phyloP scores from a whole-genome alignment of 2,888 invertebrate species.

The Axea sp. region DNA sequence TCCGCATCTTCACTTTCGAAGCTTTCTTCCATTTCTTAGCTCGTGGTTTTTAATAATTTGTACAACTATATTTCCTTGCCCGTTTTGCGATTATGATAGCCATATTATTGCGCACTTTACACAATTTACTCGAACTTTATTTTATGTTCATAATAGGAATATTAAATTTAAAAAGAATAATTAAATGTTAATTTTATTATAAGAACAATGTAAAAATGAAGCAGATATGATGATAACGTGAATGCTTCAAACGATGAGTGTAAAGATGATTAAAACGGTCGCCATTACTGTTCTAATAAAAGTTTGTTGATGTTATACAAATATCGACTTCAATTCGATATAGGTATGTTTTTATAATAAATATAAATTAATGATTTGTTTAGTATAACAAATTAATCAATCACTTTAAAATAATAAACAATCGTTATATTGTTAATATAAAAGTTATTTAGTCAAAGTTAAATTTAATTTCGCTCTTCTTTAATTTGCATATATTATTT shows the following conservation, averaged over 20 bases:
- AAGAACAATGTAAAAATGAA: too few species aligned
- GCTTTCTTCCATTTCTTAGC: conserved; percentile 42
- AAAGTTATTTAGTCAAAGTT: too few species aligned
- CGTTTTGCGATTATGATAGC: too few species aligned
- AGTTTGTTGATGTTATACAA: conserved; percentile 29
- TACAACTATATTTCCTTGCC: background rate
- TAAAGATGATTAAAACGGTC: conserved; percentile 17
- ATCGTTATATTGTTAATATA: too few species aligned
- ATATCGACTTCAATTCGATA: conserved; percentile 30
- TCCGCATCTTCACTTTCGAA: conserved; percentile 49
- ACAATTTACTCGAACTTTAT: too few species aligned
- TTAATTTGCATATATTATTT: too few species aligned
- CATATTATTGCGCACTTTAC: too few species aligned
- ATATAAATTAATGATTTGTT: background rate
- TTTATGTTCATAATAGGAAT: background rate
- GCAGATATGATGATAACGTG: conserved; percentile 3
- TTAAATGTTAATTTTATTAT: background rate
- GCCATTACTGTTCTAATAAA: conserved; percentile 45
- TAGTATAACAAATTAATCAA: too few species aligned
- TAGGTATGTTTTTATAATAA: conserved; percentile 4
- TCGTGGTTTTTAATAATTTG: conserved; percentile 1
- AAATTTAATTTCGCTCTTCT: too few species aligned
- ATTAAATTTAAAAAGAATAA: background rate
- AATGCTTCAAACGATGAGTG: background rate
- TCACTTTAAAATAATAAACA: too few species aligned